Conservation (phyloP, 1,140 invertebrate genomes). For the Aphidius ervi region DNA sequence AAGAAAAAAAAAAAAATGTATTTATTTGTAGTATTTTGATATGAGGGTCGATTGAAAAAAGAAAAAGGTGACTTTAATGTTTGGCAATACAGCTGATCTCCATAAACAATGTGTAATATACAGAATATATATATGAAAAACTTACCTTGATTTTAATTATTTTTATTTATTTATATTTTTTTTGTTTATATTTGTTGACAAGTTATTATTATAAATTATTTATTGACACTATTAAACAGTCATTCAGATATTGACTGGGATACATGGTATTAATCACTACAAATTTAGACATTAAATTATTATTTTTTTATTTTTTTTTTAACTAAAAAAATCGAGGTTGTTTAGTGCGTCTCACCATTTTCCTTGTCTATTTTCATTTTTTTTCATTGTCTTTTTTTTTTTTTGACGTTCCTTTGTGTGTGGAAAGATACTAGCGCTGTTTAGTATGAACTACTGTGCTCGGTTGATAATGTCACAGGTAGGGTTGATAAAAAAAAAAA, state of each 20-base stretch:
- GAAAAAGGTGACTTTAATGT: conserved; percentile 38
- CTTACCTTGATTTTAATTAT: conserved; percentile 33
- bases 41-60: conserved; percentile 19
- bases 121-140: not conserved
- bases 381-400: conserved; percentile 22
- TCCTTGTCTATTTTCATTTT: conserved; percentile 17
- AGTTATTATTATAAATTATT: conserved; percentile 23
- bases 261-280: conserved; percentile 30
- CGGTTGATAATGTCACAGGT: too few relatives aligned
- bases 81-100: conserved; percentile 48
- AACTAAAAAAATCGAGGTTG: conserved; percentile 7
- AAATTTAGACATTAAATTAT: conserved; percentile 41
- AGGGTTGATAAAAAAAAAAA: too few relatives aligned
- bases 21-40: not conserved
- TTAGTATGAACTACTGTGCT: too few relatives aligned
- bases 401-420: not conserved
- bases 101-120: conserved; percentile 45
- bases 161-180: conserved; percentile 26
- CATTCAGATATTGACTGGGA: conserved; percentile 38
- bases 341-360: conserved; percentile 39
- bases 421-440: too few relatives aligned
- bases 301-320: conserved; percentile 29
- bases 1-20: not conserved
- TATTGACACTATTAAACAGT: conserved; percentile 21
- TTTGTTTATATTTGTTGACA: conserved; percentile 21